These are phyloP conservation scores for Coturnix japonica DNA, from an alignment of 2,113 vertebrate genomes.

Conservation along the genomic window DNA sequence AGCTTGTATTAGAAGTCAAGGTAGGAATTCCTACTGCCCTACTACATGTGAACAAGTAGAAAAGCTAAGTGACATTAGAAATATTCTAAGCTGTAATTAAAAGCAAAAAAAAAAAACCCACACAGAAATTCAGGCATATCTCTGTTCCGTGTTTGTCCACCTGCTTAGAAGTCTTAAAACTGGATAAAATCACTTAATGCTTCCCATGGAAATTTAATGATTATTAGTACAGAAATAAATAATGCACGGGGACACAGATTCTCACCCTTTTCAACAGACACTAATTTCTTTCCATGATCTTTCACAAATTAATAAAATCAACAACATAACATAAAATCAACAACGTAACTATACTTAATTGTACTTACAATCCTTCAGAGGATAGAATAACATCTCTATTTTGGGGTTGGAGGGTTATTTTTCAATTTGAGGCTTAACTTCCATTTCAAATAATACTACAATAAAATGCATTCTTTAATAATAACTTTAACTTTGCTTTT, in stretches of 20 bases:
- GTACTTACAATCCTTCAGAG: not conserved
- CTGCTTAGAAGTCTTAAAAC: not conserved
- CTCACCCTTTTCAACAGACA: not conserved
- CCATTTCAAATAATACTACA: not conserved
- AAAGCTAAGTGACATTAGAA: not conserved
- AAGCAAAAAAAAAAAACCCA: too few relatives aligned
- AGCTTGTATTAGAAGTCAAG: not conserved
- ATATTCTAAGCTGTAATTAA: not conserved
- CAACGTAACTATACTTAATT: not conserved
- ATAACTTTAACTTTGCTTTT: not conserved
- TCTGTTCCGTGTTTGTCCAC: not conserved
- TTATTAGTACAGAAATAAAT: not conserved
- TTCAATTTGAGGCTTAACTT: not conserved
- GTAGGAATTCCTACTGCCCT: not conserved
- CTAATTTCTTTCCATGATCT: not conserved
- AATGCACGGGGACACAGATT: not conserved
- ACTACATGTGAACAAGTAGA: not conserved
- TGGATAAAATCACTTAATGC: not conserved
- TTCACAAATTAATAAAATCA: not conserved
- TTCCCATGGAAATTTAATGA: not conserved
- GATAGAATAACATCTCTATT: not conserved
- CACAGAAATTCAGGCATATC: not conserved
- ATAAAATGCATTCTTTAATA: not conserved
- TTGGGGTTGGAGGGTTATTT: not conserved
- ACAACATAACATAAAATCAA: not conserved